Base-by-base conservation (phyloP, 2,888 invertebrate species). In the Cephus pygmeus region DNA sequence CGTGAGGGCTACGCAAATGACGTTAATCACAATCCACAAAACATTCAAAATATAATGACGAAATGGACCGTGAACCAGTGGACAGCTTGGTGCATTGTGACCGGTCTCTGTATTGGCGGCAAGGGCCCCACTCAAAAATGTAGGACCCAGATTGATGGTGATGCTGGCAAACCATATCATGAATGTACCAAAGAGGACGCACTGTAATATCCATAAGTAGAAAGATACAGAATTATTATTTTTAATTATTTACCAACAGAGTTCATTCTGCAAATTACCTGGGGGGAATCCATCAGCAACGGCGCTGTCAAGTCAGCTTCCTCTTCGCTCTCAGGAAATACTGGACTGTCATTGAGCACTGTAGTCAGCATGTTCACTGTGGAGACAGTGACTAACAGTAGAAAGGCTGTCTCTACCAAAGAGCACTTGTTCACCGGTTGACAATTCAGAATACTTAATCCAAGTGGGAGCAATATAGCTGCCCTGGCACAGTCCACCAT, bases 111-210 rank as follows among this genome's bases (percentile, higher is more conserved):
- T 95, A 88, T 96, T 96, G 79, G 96, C 96, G 15, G 96, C 96
- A 83, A 97, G 92, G 73, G 96, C 97, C 75, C 97, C 97, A 88
- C 95, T 96, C 88, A 97, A 93, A 92, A 97, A 96, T 68, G 97
- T 97, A 40, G 97, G 97, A 35, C 97, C 97, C 85, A 98, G 94
- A 92, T 98, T 97, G 91, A 97, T 96, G 76, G 97, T 96, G 90
- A 97, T 96, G 83, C 96, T 96, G 77, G 97, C 96, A 92, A 98
- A 97, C 97, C 97, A 98, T 89, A 97, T 97, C 95, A 97, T 97
- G 92, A 97, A 96, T 76, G 97, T 95, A 82, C 97, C 97, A 92
- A 98, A 98, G 75, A 97, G 93, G 81, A 97, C 97, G 92, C 98
- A 98, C 94, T 97, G 95, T 40, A 87, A 90, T 77, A 76, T 23